Base-by-base conservation (phyloP, 2,888 invertebrate species). In the Chalcosyrphus nemorum region DNA sequence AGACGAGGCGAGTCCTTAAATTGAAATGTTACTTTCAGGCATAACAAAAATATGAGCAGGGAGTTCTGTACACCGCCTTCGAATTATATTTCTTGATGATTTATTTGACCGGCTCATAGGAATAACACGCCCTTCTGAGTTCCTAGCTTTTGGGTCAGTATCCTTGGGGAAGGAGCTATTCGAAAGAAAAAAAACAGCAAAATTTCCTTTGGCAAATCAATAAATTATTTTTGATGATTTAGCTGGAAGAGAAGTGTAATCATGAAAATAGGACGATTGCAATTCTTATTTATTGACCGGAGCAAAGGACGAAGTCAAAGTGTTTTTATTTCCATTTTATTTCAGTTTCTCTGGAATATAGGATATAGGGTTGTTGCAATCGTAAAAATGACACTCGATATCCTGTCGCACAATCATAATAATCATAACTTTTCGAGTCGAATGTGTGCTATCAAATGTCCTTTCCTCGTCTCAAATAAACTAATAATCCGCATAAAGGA, bases 211-310 rank as follows among this genome's bases (percentile, higher is more conserved):
- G 32, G 24, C 24, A 74, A 52, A 65, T 80, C 84, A 63, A 84
- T 84, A 80, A 80, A 80, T 68, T 65, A 76, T 81, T 80, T 81
- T 27, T 81, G 76, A 81, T 81, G 70, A 81, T 70, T 81, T 81
- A 41, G 74, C 74, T 81, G 27, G 65, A 74, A 84, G 61, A 19
- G 52, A 43, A 29, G 63, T 45, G 47, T 19, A 65, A 81, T 57
- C 52, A 72, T 47, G 56, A 41, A 56, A 66, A 45, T 35, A 54
- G 80, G 47, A 80, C 65, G 81, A 70, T 45, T 76, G 63, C 70
- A 38, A 80, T 80, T 80, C 50, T 7, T 63, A 47, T 70, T 78
- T 72, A 74, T 61, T 68, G 61, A 21, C 17, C 24, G 21, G 15
- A 17, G 32, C 32, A 27, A 45, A 59, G 65, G 35, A 61, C 57